These are phyloP conservation scores for Salvelinus alpinus DNA, from an alignment of 2,113 vertebrate genomes.

Conservation along the genomic window DNA sequence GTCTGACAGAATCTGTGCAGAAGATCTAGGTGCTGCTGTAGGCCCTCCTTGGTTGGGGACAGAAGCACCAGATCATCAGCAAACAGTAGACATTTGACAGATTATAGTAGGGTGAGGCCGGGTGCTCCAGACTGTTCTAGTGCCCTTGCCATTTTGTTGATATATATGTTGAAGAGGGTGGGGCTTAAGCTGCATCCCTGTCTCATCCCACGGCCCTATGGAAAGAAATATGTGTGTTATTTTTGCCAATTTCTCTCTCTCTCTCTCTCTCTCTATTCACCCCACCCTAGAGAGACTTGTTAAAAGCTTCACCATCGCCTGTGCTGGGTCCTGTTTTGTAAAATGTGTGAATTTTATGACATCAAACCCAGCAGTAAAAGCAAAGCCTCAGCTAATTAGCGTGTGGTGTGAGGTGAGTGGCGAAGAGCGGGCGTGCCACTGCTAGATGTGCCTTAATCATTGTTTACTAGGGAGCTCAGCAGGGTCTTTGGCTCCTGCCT, in stretches of 20 bases:
- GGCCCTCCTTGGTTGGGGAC: too few relatives aligned
- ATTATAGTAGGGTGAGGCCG: too few relatives aligned
- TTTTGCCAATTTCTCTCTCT: background rate
- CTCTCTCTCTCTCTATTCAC: background rate
- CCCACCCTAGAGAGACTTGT: slow-evolving; percentile 63
- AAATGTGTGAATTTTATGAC: slow-evolving; percentile 77
- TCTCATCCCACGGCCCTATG: too few relatives aligned
- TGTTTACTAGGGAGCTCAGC: slow-evolving; percentile 65
- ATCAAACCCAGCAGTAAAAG: slow-evolving; percentile 66
- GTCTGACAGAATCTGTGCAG: too few relatives aligned
- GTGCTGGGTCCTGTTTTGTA: slow-evolving; percentile 57
- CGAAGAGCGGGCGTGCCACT: slow-evolving; percentile 56
- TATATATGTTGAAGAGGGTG: too few relatives aligned
- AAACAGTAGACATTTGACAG: too few relatives aligned
- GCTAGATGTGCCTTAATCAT: slow-evolving; percentile 69
- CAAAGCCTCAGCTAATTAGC: slow-evolving; percentile 69
- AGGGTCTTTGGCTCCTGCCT: slow-evolving; percentile 54
- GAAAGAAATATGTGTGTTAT: too few relatives aligned
- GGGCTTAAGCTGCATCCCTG: too few relatives aligned
- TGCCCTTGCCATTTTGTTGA: too few relatives aligned
- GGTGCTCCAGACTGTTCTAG: too few relatives aligned
- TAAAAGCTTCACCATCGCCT: slow-evolving; percentile 58
- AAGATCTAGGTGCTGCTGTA: too few relatives aligned
- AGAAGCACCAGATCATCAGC: too few relatives aligned
- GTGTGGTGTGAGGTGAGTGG: slow-evolving; percentile 63